Evolutionary conservation across 2,888 invertebrate species (phyloP), one percentile per base, ranked within the genome.

Genomic region (Diachrysia chrysitis): DNA sequence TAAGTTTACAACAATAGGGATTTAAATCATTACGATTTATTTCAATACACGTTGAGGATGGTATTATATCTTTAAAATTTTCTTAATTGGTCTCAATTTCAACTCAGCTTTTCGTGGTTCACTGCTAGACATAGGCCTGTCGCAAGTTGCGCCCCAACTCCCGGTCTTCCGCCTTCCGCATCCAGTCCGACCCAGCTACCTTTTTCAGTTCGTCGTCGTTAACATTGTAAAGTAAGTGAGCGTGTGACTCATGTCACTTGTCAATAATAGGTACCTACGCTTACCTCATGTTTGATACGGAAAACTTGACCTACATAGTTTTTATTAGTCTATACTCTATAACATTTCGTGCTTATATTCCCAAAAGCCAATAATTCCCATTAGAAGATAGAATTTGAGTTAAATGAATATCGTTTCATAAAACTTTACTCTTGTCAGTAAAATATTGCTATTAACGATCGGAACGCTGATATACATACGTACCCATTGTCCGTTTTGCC

Each of bases 261-360:
- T 86, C 83, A 86, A 77, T 85, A 85, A 84, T 59, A n/a, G 42
- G 42, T 42, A 42, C 7, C 42, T 42, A 42, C 66, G 81, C 74
- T 85, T 86, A 85, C 85, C 78, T 87, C 87, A 87, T 83, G 10
- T 12, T 19, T 51, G 19, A 12, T 51, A 51, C 21, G 3, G 17
- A 1, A 46, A 21, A 10, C 6, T 10, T 4, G 48, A 12, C 4
- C 12, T 12, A 48, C 9, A 48, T 48, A 51, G 2, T 21, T 42
- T n/a, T 51, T 51, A 51, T 21, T 51, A 48, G 48, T 21, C 21
- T 51, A 12, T 12, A 12, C 9, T 17, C 9, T 48, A 4, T 17
- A 19, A 4, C 9, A 48, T 1, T n/a, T n/a, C n/a, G n/a, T 19
- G 48, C n/a, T 4, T 16, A 42, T 42, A 51, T 21, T 17, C 48